These are phyloP conservation scores for Dione juno DNA, from an alignment of 2,888 invertebrate genomes.

Conservation along the genomic window DNA sequence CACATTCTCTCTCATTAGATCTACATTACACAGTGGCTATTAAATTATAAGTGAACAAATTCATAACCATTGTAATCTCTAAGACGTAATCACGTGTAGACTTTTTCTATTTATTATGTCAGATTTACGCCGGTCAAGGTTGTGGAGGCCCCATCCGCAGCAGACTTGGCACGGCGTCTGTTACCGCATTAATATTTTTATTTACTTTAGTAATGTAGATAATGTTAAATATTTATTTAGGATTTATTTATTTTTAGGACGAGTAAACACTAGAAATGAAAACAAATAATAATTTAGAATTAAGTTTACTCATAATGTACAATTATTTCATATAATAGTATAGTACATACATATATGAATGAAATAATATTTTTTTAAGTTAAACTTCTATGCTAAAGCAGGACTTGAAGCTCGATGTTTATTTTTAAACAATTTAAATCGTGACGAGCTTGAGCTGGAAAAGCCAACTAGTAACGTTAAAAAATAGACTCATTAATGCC, in stretches of 20 bases:
- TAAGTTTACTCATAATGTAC: no score
- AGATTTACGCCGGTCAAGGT: conserved; percentile 69
- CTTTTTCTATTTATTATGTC: conserved; percentile 26
- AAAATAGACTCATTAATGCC: conserved; percentile 62
- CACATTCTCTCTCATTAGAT: neutral
- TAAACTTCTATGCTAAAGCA: neutral
- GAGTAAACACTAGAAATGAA: neutral
- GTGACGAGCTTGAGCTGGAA: conserved; percentile 18
- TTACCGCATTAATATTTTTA: conserved; percentile 43
- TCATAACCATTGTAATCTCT: neutral
- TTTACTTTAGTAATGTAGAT: conserved; percentile 15
- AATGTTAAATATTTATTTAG: neutral
- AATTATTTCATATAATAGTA: no score
- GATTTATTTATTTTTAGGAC: no score
- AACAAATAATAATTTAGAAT: neutral
- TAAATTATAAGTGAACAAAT: neutral
- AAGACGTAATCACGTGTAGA: conserved; percentile 22
- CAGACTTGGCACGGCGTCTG: conserved; percentile 71
- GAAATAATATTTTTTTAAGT: neutral
- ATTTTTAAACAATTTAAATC: conserved; percentile 1
- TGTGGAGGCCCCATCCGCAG: conserved; percentile 69
- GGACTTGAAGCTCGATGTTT: neutral
- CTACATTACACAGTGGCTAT: neutral
- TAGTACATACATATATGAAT: no score
- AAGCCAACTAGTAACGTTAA: conserved; percentile 42